These are phyloP conservation scores for Erannis defoliaria DNA, from an alignment of 2,888 invertebrate species.

Conservation along the genomic window DNA sequence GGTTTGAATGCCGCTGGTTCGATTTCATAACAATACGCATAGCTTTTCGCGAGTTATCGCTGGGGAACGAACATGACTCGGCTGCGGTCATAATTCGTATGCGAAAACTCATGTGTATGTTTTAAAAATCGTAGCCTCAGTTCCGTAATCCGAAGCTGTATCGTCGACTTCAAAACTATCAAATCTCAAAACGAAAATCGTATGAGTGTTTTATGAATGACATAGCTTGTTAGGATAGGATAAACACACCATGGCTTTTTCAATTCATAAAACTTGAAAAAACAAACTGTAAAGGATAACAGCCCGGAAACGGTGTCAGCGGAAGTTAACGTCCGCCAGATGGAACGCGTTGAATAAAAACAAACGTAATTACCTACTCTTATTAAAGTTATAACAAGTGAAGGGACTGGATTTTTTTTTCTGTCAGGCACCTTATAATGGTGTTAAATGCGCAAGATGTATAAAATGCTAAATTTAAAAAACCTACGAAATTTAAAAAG, in stretches of 20 bases:
- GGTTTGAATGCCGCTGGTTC: no score
- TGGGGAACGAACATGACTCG: no score
- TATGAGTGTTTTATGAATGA: conserved; percentile 64
- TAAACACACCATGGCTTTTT: conserved; percentile 69
- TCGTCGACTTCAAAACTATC: background rate
- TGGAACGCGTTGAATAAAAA: conserved; percentile 60
- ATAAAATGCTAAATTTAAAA: background rate
- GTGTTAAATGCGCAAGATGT: background rate
- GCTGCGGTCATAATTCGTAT: no score
- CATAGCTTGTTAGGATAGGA: conserved; percentile 56
- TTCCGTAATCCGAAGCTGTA: no score
- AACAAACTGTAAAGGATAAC: conserved; percentile 73
- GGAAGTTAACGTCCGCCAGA: conserved; percentile 85
- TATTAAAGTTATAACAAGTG: conserved; percentile 24
- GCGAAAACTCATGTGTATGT: no score
- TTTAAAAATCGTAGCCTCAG: no score
- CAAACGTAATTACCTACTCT: conserved; percentile 31
- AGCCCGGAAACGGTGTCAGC: conserved; percentile 80
- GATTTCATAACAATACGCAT: no score
- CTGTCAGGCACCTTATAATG: background rate
- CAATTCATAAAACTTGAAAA: conserved; percentile 75
- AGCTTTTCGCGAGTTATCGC: no score
- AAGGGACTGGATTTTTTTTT: conserved; percentile 2
- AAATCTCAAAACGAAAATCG: background rate
- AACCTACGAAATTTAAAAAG: background rate